phyloP scores from a whole-genome alignment of 2,888 invertebrate species.

The Polydrusus cervinus region DNA sequence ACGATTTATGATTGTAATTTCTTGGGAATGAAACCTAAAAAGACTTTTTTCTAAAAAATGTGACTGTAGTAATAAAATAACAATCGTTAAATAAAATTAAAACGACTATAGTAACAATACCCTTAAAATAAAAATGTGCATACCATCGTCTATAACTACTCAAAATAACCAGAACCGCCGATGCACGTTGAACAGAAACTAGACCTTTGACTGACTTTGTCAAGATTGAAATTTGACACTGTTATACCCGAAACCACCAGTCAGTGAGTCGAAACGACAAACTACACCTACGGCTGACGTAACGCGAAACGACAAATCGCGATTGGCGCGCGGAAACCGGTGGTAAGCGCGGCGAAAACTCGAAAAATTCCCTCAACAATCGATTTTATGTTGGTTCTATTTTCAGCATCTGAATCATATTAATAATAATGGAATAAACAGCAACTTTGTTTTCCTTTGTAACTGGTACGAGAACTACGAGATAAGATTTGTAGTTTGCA shows the following conservation, averaged over 20 bases:
- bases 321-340: conserved; percentile 28
- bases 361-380: conserved; percentile 34
- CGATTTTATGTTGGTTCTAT: conserved; percentile 45
- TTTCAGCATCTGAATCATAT: conserved; percentile 53
- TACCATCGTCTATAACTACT: conserved; percentile 9
- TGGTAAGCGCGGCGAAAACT: conserved; percentile 43
- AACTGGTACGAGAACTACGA: conserved; percentile 48
- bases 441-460: conserved; percentile 37
- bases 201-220: conserved; percentile 12
- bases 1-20: too few species aligned
- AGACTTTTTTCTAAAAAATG: too few species aligned
- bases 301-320: conserved; percentile 9
- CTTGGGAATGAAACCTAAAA: too few species aligned
- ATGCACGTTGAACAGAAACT: not conserved
- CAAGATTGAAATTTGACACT: conserved; percentile 22
- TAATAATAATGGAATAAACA: conserved; percentile 26
- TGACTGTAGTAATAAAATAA: too few species aligned
- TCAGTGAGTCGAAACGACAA: not conserved
- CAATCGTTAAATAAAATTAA: too few species aligned
- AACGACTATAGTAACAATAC: not conserved
- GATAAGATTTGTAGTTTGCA: conserved; percentile 41
- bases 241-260: conserved; percentile 10
- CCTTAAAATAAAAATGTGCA: not conserved
- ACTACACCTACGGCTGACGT: conserved; percentile 13
- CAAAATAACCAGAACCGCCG: not conserved